Evolutionary conservation across 2,797 vertebrate species (phyloP).

Genomic region (Zalophus californianus): DNA sequence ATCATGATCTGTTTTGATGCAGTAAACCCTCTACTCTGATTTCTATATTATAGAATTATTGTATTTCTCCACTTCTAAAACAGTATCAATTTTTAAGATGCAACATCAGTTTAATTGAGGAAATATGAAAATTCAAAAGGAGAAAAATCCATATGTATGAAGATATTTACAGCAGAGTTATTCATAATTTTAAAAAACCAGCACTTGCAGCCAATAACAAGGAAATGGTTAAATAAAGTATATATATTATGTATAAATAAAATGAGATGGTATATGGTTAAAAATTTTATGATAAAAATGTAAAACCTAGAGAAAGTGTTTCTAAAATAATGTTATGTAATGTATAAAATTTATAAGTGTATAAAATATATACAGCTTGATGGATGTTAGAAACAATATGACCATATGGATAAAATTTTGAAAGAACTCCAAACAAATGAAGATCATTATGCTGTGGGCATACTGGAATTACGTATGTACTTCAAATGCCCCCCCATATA

Average conservation of each 20-base stretch:
- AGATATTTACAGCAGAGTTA: constrained; percentile 53
- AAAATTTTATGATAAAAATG: constrained; percentile 27
- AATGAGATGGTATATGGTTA: neutral
- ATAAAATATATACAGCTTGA: neutral
- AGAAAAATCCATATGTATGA: constrained; percentile 51
- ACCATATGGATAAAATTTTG: neutral
- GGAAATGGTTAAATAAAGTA: constrained; percentile 42
- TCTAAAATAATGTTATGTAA: constrained; percentile 49
- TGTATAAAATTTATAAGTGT: neutral
- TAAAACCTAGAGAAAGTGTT: constrained; percentile 8
- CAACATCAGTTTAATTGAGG: constrained; percentile 12
- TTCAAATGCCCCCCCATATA: neutral
- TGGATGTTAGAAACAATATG: constrained; percentile 28
- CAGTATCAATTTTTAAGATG: constrained; percentile 22
- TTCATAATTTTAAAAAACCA: constrained; percentile 19
- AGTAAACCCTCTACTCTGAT: constrained; percentile 7
- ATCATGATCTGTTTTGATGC: neutral
- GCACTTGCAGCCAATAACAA: constrained; percentile 4
- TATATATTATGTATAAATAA: neutral
- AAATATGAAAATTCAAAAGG: constrained; percentile 60
- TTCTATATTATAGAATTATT: constrained; percentile 13
- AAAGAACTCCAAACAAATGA: constrained; percentile 12
- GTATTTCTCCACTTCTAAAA: constrained; percentile 38
- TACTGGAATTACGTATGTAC: neutral
- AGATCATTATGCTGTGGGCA: neutral